A percentile compares a stretch with the other conserved stretches of the same genome.
Conservation (phyloP, 2,113 vertebrate species). For the Sphyrna mokarran region DNA sequence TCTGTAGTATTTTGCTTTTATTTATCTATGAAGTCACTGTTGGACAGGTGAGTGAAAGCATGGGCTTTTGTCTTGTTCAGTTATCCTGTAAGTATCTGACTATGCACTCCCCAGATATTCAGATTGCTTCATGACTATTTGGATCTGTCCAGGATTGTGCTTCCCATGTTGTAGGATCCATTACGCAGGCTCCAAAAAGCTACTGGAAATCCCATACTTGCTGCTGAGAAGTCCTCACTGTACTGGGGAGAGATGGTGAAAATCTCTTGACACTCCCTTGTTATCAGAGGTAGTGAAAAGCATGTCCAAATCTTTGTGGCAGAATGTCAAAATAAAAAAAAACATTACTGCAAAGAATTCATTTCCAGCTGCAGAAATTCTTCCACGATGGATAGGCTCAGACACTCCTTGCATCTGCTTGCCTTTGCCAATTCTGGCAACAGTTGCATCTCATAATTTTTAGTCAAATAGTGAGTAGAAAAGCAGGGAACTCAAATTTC, state of each 20-base stretch:
- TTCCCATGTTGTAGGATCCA: neutral
- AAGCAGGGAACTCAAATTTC: neutral
- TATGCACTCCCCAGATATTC: neutral
- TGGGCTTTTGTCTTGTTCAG: neutral
- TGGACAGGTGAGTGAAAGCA: neutral
- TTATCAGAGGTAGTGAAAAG: neutral
- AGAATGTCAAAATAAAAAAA: neutral
- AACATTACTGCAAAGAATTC: neutral
- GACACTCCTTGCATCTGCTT: neutral
- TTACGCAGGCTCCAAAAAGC: neutral
- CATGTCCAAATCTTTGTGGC: neutral
- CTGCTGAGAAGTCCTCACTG: neutral
- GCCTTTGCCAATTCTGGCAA: neutral
- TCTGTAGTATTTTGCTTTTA: too few species aligned
- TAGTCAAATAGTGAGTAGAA: neutral
- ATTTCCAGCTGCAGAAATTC: neutral
- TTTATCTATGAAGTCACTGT: neutral
- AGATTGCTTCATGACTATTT: neutral
- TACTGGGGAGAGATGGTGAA: neutral
- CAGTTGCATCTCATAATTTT: neutral
- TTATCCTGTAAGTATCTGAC: neutral
- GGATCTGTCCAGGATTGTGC: neutral
- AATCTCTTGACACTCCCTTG: neutral
- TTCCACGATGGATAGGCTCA: neutral
- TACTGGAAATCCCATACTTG: neutral